A percentile compares a stretch with the other conserved stretches of the same genome.
phyloP scores from a whole-genome alignment of 2,888 invertebrate genomes.

The Rhagium mordax region DNA sequence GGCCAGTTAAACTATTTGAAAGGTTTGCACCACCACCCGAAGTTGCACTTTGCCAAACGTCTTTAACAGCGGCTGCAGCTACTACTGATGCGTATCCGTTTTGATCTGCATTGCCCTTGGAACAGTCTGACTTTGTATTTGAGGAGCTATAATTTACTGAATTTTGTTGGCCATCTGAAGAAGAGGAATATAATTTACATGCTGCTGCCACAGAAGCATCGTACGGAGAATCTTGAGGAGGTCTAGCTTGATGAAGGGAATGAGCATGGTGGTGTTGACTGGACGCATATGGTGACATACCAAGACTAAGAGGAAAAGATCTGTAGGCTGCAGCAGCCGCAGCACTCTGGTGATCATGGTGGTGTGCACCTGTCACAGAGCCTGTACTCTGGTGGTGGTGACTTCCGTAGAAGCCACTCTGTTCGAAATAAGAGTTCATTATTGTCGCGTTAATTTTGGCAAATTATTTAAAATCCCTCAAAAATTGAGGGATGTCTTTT shows the following conservation, averaged over 20 bases:
- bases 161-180: constrained; percentile 76
- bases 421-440: constrained; percentile 98
- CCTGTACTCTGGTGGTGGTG: constrained; percentile 88
- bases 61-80: constrained; percentile 77
- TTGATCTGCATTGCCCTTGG: constrained; percentile 76
- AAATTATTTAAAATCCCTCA: constrained; percentile 57
- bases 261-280: constrained; percentile 81
- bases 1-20: constrained; percentile 75
- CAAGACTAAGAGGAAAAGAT: constrained; percentile 89
- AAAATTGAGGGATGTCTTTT: constrained; percentile 59
- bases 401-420: constrained; percentile 94
- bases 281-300: constrained; percentile 87
- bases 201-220: constrained; percentile 91
- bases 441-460: constrained; percentile 68
- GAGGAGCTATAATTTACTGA: constrained; percentile 72
- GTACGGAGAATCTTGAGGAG: constrained; percentile 92
- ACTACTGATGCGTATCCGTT: constrained; percentile 80
- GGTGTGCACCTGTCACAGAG: constrained; percentile 75
- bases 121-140: constrained; percentile 83
- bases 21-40: constrained; percentile 79
- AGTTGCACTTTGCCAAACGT: constrained; percentile 79
- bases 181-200: constrained; percentile 85
- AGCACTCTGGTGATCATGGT: constrained; percentile 82
- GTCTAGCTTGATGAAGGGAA: constrained; percentile 81
- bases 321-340: constrained; percentile 82